Evolutionary conservation across 1,140 invertebrate species (phyloP).

Genomic region (Sweltsa coloradensis): DNA sequence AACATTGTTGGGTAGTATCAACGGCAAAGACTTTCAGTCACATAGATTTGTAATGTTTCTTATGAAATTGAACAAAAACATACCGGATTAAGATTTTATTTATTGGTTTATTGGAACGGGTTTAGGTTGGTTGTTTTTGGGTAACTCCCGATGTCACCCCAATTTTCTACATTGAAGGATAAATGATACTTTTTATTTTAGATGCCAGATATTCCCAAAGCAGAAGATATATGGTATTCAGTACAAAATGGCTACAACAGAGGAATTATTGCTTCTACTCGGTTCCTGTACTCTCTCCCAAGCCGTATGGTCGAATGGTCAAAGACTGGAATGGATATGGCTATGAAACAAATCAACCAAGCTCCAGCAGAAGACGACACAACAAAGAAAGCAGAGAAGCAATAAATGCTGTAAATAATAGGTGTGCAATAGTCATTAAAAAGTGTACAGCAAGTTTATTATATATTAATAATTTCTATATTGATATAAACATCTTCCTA

Average conservation of each 20-base stretch:
- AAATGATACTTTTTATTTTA: slow-evolving; percentile 24
- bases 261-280: slow-evolving; percentile 37
- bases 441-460: too few relatives aligned
- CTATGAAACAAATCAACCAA: slow-evolving; percentile 8
- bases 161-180: not conserved
- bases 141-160: not conserved
- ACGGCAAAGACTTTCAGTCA: too few relatives aligned
- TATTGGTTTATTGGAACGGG: too few relatives aligned
- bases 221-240: slow-evolving; percentile 32
- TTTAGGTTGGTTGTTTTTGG: too few relatives aligned
- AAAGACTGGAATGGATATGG: slow-evolving; percentile 20
- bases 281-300: slow-evolving; percentile 35
- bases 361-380: not conserved
- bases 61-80: too few relatives aligned
- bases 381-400: not conserved
- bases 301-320: slow-evolving; percentile 29
- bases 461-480: too few relatives aligned
- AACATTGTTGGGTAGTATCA: too few relatives aligned
- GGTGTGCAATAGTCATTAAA: too few relatives aligned
- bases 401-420: too few relatives aligned
- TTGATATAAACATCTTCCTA: too few relatives aligned
- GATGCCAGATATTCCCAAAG: slow-evolving; percentile 37
- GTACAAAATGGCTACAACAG: slow-evolving; percentile 40
- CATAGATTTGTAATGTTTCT: too few relatives aligned
- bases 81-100: too few relatives aligned